phyloP scores from a whole-genome alignment of 2,113 vertebrate species.

The Prunella himalayana region DNA sequence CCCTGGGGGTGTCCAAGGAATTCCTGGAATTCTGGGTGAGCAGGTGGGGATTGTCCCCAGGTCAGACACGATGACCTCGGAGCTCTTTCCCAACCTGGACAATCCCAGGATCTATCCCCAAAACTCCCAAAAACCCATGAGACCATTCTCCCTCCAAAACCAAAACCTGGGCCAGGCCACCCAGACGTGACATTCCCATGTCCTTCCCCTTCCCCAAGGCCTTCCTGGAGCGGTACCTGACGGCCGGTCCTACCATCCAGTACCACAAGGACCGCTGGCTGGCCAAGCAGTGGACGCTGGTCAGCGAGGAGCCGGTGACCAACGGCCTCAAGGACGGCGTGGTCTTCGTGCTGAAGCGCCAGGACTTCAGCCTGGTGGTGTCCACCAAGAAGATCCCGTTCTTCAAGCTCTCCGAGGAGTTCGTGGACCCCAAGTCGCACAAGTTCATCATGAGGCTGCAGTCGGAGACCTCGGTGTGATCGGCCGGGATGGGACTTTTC shows the following conservation, averaged over 20 bases:
- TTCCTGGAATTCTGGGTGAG: not conserved
- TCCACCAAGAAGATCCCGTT: conserved; percentile 89
- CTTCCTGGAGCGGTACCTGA: conserved; percentile 91
- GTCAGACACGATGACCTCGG: rapidly evolving
- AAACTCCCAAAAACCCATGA: rapidly evolving
- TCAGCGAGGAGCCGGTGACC: conserved; percentile 93
- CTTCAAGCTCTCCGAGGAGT: conserved; percentile 91
- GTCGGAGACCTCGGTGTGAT: conserved; percentile 90
- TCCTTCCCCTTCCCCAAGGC: conserved; percentile 73
- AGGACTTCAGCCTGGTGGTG: conserved; percentile 92
- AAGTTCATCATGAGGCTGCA: conserved; percentile 96
- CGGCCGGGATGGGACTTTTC: rapidly evolving
- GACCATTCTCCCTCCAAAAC: not conserved
- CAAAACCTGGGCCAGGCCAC: rapidly evolving
- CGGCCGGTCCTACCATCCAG: conserved; percentile 89
- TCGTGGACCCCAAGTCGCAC: conserved; percentile 96
- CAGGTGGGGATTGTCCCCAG: not conserved
- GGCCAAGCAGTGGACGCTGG: conserved; percentile 93
- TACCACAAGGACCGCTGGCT: conserved; percentile 90
- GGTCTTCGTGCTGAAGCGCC: conserved; percentile 88
- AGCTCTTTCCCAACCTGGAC: not conserved
- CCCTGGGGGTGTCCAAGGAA: not conserved
- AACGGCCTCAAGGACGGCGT: conserved; percentile 86
- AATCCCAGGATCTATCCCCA: rapidly evolving
- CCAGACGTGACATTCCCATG: rapidly evolving